Conservation (phyloP, 2,113 vertebrate genomes). For the Lontra canadensis region DNA sequence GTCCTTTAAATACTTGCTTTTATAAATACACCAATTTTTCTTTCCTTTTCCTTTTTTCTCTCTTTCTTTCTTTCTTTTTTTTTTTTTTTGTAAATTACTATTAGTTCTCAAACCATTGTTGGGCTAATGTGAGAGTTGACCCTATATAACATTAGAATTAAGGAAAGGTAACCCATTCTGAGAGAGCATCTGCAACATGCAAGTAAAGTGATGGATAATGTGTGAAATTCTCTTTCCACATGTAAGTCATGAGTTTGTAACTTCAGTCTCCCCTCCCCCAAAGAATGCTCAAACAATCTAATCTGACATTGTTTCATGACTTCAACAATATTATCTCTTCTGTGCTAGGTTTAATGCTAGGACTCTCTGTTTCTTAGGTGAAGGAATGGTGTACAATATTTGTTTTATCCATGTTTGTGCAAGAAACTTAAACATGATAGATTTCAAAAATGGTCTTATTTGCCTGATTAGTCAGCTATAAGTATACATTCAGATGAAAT, state of each 20-base stretch:
- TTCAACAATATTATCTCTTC: neutral
- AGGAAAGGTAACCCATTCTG: neutral
- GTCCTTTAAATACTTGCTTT: constrained; percentile 6
- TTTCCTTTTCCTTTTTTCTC: neutral
- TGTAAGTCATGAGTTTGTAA: neutral
- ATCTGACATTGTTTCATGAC: neutral
- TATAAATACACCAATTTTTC: neutral
- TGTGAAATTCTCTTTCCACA: neutral
- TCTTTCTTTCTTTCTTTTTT: neutral
- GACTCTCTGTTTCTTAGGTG: neutral
- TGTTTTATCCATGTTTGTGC: neutral
- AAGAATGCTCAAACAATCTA: neutral
- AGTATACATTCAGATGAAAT: constrained; percentile 23
- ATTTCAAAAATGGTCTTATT: constrained; percentile 4
- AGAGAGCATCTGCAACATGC: neutral
- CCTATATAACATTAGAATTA: neutral
- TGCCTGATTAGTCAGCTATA: neutral
- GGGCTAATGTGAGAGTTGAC: neutral
- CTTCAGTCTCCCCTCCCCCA: neutral
- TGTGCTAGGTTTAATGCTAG: neutral
- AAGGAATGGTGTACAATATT: neutral
- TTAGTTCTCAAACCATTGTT: neutral
- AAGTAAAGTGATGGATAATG: neutral
- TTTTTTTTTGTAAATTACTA: neutral
- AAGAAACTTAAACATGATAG: neutral